phyloP scores from a whole-genome alignment of 2,797 vertebrate species.

The Brachyalestes nurse region DNA sequence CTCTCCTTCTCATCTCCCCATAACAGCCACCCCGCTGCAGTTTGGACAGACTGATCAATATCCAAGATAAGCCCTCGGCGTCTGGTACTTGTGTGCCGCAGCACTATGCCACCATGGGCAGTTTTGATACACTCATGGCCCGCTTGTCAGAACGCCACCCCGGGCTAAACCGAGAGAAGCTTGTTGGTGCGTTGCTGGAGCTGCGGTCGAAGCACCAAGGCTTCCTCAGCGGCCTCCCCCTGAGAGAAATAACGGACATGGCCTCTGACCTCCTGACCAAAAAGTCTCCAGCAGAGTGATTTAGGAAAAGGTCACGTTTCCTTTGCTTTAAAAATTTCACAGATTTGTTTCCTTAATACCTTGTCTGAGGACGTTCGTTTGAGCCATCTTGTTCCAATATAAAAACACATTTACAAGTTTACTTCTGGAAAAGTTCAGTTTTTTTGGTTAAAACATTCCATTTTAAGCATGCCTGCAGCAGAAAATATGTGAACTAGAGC shows the following conservation, averaged over 20 bases:
- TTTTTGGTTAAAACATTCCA: not conserved
- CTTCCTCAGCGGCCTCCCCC: constrained; percentile 64
- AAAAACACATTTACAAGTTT: too few species aligned
- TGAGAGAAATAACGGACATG: constrained; percentile 71
- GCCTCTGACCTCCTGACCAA: constrained; percentile 68
- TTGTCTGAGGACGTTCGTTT: not conserved
- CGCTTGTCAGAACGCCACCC: constrained; percentile 68
- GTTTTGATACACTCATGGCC: constrained; percentile 70
- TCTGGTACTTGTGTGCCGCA: constrained; percentile 65
- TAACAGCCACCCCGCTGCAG: constrained; percentile 42
- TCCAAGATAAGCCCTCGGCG: constrained; percentile 58
- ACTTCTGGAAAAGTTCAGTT: too few species aligned
- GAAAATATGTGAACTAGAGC: too few species aligned
- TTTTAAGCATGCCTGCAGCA: not conserved
- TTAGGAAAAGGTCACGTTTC: not conserved
- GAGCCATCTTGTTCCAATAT: not conserved
- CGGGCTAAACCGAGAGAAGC: constrained; percentile 46
- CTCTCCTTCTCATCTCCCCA: not conserved
- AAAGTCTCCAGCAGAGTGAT: not conserved
- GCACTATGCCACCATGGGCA: constrained; percentile 68
- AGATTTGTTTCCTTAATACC: not conserved
- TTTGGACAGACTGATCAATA: constrained; percentile 50
- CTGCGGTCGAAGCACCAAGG: constrained; percentile 61
- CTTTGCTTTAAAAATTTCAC: not conserved
- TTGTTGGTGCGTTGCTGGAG: constrained; percentile 67